Percentiles rank a stretch among this genome's conserved stretches.
Conservation (phyloP, 2,888 invertebrate species). For the Chirona hameri region DNA sequence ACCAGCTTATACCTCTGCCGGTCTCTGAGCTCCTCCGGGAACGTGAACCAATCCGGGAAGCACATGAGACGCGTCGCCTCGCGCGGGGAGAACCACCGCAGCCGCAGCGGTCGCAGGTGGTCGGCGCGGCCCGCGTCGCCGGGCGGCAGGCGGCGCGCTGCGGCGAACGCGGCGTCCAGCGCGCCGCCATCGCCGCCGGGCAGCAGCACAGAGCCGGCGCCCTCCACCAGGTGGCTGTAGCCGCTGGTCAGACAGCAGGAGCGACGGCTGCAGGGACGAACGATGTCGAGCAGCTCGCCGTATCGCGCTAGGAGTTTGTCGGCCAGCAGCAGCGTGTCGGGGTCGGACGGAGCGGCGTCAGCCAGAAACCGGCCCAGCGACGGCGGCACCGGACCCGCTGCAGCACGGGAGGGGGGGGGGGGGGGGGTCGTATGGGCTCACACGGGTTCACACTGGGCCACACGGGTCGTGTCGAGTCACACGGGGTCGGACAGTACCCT, state of each 20-base stretch:
- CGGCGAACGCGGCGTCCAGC: conserved; percentile 34
- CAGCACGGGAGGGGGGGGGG: too few species aligned
- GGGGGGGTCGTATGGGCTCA: too few species aligned
- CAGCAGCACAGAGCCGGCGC: conserved; percentile 79
- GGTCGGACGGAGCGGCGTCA: background rate
- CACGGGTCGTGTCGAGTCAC: too few species aligned
- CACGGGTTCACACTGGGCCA: too few species aligned
- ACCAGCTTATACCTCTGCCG: conserved; percentile 74
- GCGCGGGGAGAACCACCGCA: conserved; percentile 83
- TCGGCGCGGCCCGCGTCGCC: conserved; percentile 36
- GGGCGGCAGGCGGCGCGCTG: background rate
- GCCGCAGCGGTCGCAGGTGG: conserved; percentile 55
- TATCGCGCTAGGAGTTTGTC: conserved; percentile 60
- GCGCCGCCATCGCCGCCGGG: conserved; percentile 45
- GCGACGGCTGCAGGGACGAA: conserved; percentile 60
- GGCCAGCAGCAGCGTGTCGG: conserved; percentile 42
- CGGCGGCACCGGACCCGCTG: background rate
- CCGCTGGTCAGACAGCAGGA: conserved; percentile 95
- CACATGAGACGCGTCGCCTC: conserved; percentile 86
- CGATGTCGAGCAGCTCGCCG: conserved; percentile 74
- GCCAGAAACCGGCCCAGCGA: conserved; percentile 8
- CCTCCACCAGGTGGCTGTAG: conserved; percentile 83
- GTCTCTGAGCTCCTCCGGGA: conserved; percentile 61
- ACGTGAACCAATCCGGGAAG: conserved; percentile 73
- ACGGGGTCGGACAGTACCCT: too few species aligned